A percentile compares a stretch with the other conserved stretches of the same genome.
Evolutionary conservation across 2,888 invertebrate species (phyloP).

Genomic region (Sesamia inferens): DNA sequence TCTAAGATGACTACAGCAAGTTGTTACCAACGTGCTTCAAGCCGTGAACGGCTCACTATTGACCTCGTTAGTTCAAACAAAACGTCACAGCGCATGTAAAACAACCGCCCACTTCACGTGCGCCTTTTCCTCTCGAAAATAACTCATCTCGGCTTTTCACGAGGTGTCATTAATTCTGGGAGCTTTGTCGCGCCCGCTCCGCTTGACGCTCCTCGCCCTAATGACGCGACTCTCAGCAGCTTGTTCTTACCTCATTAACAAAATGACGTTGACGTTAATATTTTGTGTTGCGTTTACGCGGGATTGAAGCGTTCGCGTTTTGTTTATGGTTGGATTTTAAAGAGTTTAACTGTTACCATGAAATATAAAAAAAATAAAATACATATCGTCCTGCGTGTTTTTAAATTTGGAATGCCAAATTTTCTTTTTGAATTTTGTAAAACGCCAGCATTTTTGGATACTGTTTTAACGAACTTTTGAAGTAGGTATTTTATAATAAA

Average conservation of each 20-base stretch:
- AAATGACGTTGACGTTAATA: constrained; percentile 69
- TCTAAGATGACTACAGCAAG: constrained; percentile 65
- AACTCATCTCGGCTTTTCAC: constrained; percentile 89
- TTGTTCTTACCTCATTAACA: constrained; percentile 87
- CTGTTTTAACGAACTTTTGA: not conserved
- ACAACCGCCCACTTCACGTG: constrained; percentile 87
- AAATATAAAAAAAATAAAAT: constrained; percentile 6
- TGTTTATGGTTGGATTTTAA: constrained; percentile 30
- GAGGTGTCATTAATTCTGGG: constrained; percentile 87
- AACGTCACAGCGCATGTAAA: constrained; percentile 82
- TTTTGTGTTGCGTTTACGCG: constrained; percentile 62
- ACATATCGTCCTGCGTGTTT: constrained; percentile 1
- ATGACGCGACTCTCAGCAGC: constrained; percentile 80
- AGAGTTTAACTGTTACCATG: constrained; percentile 15
- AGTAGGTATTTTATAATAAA: not conserved
- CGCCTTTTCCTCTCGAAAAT: constrained; percentile 89
- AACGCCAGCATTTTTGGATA: not conserved
- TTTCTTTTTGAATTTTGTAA: not conserved
- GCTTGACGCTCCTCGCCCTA: constrained; percentile 75
- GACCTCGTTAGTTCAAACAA: constrained; percentile 89
- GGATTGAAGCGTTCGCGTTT: constrained; percentile 49
- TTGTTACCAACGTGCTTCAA: constrained; percentile 76
- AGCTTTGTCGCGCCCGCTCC: constrained; percentile 79
- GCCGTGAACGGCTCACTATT: constrained; percentile 82
- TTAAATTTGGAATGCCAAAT: constrained; percentile 13